Percentiles rank a stretch among this genome's conserved stretches.
phyloP scores from a whole-genome alignment of 2,113 vertebrate species.

The Lophura nycthemera region DNA sequence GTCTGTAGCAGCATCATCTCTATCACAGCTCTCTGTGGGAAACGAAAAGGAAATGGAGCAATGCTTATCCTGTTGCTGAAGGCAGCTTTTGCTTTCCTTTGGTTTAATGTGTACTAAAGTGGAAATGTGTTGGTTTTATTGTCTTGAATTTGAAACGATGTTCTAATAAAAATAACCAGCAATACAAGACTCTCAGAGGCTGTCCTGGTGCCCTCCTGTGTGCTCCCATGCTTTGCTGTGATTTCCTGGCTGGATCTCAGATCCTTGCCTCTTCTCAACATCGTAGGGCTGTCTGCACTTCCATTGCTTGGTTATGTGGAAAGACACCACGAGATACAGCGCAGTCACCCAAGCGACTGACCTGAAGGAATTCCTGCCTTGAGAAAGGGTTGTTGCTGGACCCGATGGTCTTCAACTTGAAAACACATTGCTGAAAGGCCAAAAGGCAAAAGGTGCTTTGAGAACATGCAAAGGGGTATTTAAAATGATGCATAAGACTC shows the following conservation, averaged over 20 bases:
- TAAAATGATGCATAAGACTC: background rate
- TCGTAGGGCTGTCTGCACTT: background rate
- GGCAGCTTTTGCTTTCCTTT: background rate
- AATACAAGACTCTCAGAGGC: background rate
- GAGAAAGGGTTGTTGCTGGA: fast-evolving
- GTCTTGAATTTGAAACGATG: constrained; percentile 14
- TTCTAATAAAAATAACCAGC: constrained; percentile 68
- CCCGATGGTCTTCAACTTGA: background rate
- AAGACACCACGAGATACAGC: too few relatives aligned
- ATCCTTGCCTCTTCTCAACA: background rate
- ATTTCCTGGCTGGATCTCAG: background rate
- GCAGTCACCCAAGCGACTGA: too few relatives aligned
- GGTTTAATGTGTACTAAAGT: background rate
- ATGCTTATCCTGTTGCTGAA: background rate
- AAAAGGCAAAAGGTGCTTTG: background rate
- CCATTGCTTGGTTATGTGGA: background rate
- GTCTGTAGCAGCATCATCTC: background rate
- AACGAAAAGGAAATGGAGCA: background rate
- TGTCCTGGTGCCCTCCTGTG: background rate
- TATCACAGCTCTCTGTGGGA: background rate
- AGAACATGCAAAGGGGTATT: background rate
- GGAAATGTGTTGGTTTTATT: background rate
- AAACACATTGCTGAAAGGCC: background rate
- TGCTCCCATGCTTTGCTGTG: background rate
- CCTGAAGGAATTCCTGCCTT: background rate